phyloP scores from a whole-genome alignment of 2,797 vertebrate genomes.

The Mormyrops attenuatus region DNA sequence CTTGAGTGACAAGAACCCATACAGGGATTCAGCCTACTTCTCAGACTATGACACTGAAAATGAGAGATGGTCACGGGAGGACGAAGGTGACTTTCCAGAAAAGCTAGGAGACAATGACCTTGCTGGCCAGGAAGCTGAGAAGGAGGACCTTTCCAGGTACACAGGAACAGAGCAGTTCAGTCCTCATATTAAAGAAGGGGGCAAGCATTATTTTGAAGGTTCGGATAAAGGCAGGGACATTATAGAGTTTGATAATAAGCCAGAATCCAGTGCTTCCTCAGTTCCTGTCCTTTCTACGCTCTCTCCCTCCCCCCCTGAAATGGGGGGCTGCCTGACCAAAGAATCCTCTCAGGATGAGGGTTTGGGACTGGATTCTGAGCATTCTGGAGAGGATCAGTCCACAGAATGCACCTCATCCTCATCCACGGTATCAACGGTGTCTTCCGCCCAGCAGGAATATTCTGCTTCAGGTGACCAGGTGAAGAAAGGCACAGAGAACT shows the following conservation, averaged over 20 bases:
- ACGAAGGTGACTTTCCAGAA: conserved; percentile 54
- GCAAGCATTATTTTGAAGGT: conserved; percentile 36
- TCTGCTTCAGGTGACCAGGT: conserved; percentile 44
- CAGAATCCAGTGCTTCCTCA: conserved; percentile 31
- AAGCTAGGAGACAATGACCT: conserved; percentile 33
- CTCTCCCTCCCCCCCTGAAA: conserved; percentile 66
- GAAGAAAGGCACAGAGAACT: conserved; percentile 43
- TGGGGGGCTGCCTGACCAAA: conserved; percentile 72
- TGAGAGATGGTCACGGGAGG: conserved; percentile 64
- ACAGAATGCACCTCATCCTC: conserved; percentile 51
- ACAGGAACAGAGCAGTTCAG: conserved; percentile 29
- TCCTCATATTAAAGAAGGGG: conserved; percentile 33
- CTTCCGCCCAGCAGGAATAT: conserved; percentile 47
- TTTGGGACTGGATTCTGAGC: conserved; percentile 62
- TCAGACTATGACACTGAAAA: conserved; percentile 84
- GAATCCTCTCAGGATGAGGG: conserved; percentile 65
- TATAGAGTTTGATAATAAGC: conserved; percentile 33
- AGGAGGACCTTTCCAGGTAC: conserved; percentile 24
- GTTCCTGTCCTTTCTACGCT: conserved; percentile 60
- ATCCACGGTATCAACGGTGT: conserved; percentile 46
- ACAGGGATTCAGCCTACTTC: conserved; percentile 92
- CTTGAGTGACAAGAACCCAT: conserved; percentile 71
- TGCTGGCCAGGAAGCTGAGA: conserved; percentile 33
- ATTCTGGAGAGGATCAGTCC: conserved; percentile 58
- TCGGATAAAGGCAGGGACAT: conserved; percentile 39